Conservation (phyloP, 1,140 invertebrate species). For the Drosophila watanabei region DNA sequence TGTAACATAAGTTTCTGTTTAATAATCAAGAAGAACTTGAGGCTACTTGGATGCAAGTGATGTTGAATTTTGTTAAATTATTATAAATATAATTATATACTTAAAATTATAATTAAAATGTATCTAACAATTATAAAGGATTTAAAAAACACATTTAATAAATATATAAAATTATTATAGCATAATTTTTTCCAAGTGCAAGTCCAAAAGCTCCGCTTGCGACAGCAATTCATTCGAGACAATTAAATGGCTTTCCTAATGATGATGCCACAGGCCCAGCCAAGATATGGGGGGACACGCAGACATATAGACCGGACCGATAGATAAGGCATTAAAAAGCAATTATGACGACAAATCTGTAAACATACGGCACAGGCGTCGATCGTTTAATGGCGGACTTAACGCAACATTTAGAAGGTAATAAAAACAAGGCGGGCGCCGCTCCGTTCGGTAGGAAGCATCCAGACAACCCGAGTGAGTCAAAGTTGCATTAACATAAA, state of each 20-base stretch:
- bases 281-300: conserved; percentile 28
- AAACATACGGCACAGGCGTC: conserved; percentile 78
- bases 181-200: background rate
- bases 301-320: conserved; percentile 35
- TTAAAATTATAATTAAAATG: background rate
- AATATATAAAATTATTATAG: too few species aligned
- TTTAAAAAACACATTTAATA: background rate
- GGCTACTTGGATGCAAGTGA: background rate
- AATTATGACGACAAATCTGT: conserved; percentile 85
- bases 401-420: conserved; percentile 84
- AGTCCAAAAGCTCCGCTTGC: conserved; percentile 44
- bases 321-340: conserved; percentile 85
- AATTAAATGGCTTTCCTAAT: conserved; percentile 56
- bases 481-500: conserved; percentile 84
- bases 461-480: conserved; percentile 35
- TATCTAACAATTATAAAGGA: background rate
- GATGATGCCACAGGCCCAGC: conserved; percentile 36
- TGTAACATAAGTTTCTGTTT: background rate
- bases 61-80: background rate
- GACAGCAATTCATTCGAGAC: conserved; percentile 42
- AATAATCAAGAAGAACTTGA: background rate
- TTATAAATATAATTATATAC: background rate
- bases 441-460: conserved; percentile 15
- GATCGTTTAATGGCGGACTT: conserved; percentile 81
- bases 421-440: conserved; percentile 72